These are phyloP conservation scores for Apaloderma vittatum DNA, from an alignment of 2,113 vertebrate species.

Conservation along the genomic window DNA sequence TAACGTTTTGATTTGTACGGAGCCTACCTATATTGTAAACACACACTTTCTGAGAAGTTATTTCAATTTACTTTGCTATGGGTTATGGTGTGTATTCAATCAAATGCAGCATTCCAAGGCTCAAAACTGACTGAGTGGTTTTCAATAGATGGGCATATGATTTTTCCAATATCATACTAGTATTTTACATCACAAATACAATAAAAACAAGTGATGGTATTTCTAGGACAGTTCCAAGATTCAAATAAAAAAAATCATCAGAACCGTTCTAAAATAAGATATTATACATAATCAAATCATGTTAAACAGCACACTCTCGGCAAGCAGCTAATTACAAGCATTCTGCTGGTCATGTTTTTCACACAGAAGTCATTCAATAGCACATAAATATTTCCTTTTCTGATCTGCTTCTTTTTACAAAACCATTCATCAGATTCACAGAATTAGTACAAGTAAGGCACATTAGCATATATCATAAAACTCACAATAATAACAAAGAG, in stretches of 20 bases:
- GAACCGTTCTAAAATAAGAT: constrained; percentile 78
- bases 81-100: constrained; percentile 55
- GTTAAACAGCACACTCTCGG: constrained; percentile 77
- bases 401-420: constrained; percentile 80
- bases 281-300: constrained; percentile 75
- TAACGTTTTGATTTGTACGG: constrained; percentile 54
- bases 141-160: constrained; percentile 13
- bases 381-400: constrained; percentile 81
- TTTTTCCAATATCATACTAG: constrained; percentile 60
- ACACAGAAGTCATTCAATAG: constrained; percentile 79
- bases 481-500: constrained; percentile 73
- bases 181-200: constrained; percentile 77
- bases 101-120: constrained; percentile 76
- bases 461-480: constrained; percentile 81
- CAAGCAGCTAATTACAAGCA: constrained; percentile 80
- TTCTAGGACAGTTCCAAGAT: constrained; percentile 72
- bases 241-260: constrained; percentile 70
- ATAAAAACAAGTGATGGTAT: constrained; percentile 64
- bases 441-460: constrained; percentile 83
- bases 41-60: constrained; percentile 49
- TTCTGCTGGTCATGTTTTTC: constrained; percentile 80
- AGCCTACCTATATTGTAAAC: constrained; percentile 69
- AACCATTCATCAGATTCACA: constrained; percentile 79
- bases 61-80: constrained; percentile 51
- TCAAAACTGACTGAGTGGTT: constrained; percentile 72